Base-by-base conservation (phyloP, 2,113 vertebrate species). In the Pimephales promelas region DNA sequence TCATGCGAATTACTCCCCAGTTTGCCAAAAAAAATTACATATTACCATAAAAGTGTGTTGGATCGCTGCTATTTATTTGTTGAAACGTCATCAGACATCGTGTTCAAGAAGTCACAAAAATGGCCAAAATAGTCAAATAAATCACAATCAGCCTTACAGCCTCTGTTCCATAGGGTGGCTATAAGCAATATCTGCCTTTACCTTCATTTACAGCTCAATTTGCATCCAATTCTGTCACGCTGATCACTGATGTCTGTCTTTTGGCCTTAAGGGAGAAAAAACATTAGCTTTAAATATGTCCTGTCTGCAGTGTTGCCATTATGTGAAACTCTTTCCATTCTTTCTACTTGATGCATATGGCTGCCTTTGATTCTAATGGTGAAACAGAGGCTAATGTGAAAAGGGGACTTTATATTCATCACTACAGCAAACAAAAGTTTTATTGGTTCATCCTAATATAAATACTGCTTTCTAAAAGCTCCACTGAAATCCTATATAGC, bases 291-390 rank as follows among this genome's bases (percentile, higher is more conserved):
- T 26, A 72, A 24, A 45, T 14, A 71, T 13, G 11, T 72, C 40
- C 68, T 45, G 22, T 71, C 40, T 43, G n/a, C 40, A 45, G 10
- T 72, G 36, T 22, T 16, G 68, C 68, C n/a, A 72, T 72, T 45
- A 72, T 47, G 68, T 72, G n/a, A 47, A 72, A 72, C 36, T 71
- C 36, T 70, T 70, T 43, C 66, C 36, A 71, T 71, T 45, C 16
- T 22, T 5, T 71, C 68, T 43, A 24, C 36, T 71, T 71, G 22
- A 71, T 71, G 22, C 22, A 6, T 10, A 24, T n/a, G 22, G 2
- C 68, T 24, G 68, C 64, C 68, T 71, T 43, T 24, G 20, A 45
- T 24, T 45, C 68, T 71, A 71, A 71, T 22, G 13, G 22, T 45
- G 10, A 45, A 24, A 71, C 36, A 71, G 5, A n/a, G 36, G 68